Evolutionary conservation across 2,113 vertebrate genomes (phyloP).

Genomic region (Strix uralensis): DNA sequence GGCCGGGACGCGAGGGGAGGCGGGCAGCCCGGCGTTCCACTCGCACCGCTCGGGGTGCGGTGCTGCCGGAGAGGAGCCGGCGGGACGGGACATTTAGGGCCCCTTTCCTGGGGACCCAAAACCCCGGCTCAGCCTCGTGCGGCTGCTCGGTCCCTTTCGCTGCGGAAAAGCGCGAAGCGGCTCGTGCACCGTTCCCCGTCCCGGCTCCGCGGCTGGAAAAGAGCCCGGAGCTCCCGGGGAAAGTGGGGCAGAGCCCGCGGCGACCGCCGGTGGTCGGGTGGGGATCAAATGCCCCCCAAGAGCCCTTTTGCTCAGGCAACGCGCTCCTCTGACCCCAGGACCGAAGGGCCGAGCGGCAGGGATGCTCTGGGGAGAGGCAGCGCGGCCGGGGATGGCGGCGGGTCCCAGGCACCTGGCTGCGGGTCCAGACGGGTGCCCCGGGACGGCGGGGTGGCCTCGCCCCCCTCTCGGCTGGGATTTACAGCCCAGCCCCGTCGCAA

Average conservation of each 20-base stretch:
- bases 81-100: not conserved
- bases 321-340: too few species aligned
- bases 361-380: not conserved
- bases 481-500: not conserved
- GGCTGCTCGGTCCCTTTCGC: not conserved
- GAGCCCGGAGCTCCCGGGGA: not conserved
- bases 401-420: too few species aligned
- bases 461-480: not conserved
- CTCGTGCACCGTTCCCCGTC: too few species aligned
- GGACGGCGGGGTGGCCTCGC: not conserved
- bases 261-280: not conserved
- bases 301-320: not conserved
- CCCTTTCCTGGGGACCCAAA: not conserved
- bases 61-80: not conserved
- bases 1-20: not conserved
- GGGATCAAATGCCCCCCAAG: not conserved
- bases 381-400: accelerated
- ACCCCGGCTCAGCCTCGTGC: not conserved
- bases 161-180: not conserved
- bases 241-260: not conserved
- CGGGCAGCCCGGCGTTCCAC: not conserved
- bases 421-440: too few species aligned
- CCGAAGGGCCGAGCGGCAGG: not conserved
- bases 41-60: not conserved
- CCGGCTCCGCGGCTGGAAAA: not conserved